These are phyloP conservation scores for Paracentrotus lividus DNA, from an alignment of 53 echinoderm and acorn worm genomes.

Conservation along the genomic window DNA sequence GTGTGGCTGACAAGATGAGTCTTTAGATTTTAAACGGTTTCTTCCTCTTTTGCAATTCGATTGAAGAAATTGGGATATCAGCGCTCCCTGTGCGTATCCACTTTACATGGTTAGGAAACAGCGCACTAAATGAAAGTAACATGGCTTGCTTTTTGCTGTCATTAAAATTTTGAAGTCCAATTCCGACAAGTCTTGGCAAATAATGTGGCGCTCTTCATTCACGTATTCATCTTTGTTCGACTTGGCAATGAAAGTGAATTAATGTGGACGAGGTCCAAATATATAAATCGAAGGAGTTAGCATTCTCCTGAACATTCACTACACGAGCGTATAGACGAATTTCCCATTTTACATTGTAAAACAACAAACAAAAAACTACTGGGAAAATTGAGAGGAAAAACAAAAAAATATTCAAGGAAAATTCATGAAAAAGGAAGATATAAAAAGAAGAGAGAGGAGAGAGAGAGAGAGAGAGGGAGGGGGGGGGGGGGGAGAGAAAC, in stretches of 20 bases:
- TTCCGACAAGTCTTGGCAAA: slow-evolving; percentile 21
- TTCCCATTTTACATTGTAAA: too few species aligned
- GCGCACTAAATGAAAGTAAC: neutral
- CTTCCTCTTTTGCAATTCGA: too few species aligned
- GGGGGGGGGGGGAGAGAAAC: too few species aligned
- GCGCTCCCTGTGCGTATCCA: neutral
- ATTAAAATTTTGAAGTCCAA: neutral
- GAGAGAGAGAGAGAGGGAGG: too few species aligned
- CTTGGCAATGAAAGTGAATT: neutral
- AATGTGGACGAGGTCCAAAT: neutral
- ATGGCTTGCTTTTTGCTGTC: neutral
- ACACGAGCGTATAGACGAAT: neutral
- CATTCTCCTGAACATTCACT: neutral
- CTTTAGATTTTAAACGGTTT: too few species aligned
- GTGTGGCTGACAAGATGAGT: too few species aligned
- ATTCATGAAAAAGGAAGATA: too few species aligned
- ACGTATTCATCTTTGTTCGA: neutral
- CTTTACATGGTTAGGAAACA: neutral
- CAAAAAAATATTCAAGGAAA: too few species aligned
- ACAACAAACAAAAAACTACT: too few species aligned
- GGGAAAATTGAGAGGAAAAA: too few species aligned
- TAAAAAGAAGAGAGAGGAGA: too few species aligned
- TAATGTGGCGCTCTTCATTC: neutral
- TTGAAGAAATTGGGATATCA: too few species aligned
- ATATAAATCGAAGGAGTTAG: neutral